phyloP scores from a whole-genome alignment of 2,797 vertebrate species.

The Sciaenops ocellatus region DNA sequence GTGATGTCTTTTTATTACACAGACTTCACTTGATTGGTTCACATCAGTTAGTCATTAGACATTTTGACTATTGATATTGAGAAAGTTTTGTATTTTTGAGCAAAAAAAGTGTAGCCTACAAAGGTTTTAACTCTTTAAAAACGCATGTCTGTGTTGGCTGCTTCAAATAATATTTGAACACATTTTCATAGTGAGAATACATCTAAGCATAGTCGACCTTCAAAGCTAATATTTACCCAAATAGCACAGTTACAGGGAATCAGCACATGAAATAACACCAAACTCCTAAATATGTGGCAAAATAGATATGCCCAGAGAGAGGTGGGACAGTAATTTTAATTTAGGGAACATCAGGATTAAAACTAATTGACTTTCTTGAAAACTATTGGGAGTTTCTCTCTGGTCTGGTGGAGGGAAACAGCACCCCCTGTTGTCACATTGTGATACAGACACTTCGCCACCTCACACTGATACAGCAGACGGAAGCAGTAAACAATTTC shows the following conservation, averaged over 20 bases:
- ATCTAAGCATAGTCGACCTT: not conserved
- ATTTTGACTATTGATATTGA: not conserved
- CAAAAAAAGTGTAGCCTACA: not conserved
- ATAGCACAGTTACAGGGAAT: too few relatives aligned
- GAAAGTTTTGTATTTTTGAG: not conserved
- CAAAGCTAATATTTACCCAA: not conserved
- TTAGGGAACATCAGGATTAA: not conserved
- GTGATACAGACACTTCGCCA: not conserved
- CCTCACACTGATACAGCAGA: not conserved
- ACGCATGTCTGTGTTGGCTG: not conserved
- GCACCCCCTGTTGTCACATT: constrained; percentile 16
- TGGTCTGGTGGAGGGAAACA: not conserved
- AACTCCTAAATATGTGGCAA: not conserved
- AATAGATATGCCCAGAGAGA: not conserved
- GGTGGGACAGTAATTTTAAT: not conserved
- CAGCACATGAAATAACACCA: not conserved
- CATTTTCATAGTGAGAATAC: not conserved
- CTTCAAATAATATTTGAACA: not conserved
- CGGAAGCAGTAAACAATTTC: not conserved
- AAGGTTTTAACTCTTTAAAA: not conserved
- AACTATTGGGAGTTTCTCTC: too few relatives aligned
- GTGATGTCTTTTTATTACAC: constrained; percentile 24
- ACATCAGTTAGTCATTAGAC: not conserved
- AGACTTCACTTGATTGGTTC: not conserved
- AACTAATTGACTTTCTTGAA: not conserved